Conservation (phyloP, 1,140 invertebrate genomes). For the Cotesia glomerata region DNA sequence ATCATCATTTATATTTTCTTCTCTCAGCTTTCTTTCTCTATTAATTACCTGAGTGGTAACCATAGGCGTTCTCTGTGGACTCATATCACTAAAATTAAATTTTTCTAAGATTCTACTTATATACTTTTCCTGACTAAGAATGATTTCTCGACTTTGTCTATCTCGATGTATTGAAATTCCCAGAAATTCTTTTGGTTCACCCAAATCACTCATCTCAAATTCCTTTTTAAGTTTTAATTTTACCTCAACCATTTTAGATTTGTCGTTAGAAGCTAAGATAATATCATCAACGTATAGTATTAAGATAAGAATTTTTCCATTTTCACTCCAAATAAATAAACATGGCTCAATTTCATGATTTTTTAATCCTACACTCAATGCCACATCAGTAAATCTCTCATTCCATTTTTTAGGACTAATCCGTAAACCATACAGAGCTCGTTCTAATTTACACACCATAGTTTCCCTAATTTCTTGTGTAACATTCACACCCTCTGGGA, state of each 20-base stretch:
- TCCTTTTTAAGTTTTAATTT: conserved; percentile 11
- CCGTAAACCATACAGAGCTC: conserved; percentile 42
- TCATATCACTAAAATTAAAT: conserved; percentile 18
- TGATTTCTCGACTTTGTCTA: conserved; percentile 18
- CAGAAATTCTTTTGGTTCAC: conserved; percentile 21
- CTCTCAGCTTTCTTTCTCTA: conserved; percentile 19
- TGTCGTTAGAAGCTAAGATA: conserved; percentile 17
- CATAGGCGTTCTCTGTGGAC: conserved; percentile 25
- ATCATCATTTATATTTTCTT: conserved; percentile 10
- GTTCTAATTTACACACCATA: conserved; percentile 39
- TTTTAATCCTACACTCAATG: conserved; percentile 25
- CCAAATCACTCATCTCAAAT: conserved; percentile 21
- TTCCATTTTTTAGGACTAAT: background rate
- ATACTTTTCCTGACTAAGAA: conserved; percentile 22
- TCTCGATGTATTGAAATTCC: conserved; percentile 17
- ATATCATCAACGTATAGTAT: conserved; percentile 27
- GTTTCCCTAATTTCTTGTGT: background rate
- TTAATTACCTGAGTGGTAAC: conserved; percentile 24
- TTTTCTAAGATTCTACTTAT: conserved; percentile 20
- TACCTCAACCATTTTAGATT: conserved; percentile 11
- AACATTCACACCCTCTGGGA: conserved; percentile 38
- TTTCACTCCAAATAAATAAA: conserved; percentile 43
- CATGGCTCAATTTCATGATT: conserved; percentile 43
- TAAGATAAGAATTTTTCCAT: conserved; percentile 12
- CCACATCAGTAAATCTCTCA: conserved; percentile 33